Evolutionary conservation across 2,888 invertebrate species (phyloP), one percentile per base, ranked within the genome.

Genomic region (Micoletzkya japonica): DNA sequence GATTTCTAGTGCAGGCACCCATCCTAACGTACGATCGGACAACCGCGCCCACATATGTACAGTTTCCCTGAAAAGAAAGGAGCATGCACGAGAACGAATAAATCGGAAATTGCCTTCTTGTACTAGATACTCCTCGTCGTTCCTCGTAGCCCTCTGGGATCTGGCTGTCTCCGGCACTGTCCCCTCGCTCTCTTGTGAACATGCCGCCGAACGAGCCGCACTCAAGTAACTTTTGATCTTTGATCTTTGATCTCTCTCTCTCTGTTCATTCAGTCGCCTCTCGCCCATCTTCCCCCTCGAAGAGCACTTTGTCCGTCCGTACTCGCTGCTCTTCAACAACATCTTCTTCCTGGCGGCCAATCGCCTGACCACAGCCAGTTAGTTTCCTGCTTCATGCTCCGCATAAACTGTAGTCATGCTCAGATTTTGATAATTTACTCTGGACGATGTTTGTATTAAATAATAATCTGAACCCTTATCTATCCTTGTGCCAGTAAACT

Each of bases 101-200:
- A n/a, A n/a, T n/a, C n/a, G n/a, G n/a, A n/a, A n/a, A n/a, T 44
- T 14, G 14, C 14, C n/a, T 44, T 44, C n/a, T 44, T 44, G 49
- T 44, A 17, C 14, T 24, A 66, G 64, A 28, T 94, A 93, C 88
- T 91, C 93, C 26, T 93, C 94, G 87, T 93, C 92, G 0, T 94
- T 94, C 87, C 90, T 97, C 77, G 93, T 93, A 0, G 91, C 93
- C 0, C 86, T 96, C 34, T 95, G 95, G 94, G 95, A 96, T 87
- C 90, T 92, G 37, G 90, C 91, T 20, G 92, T 93, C 82, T 89
- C 93, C 78, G 93, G 94, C 17, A 89, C 95, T 66, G 94, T 94
- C 85, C 93, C 94, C 81, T 94, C 24, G 2, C 17, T 66, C 17
- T 52, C 64, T 50, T 54, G 52, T 37, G 64, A 66, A 32, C 52